phyloP scores from a whole-genome alignment of 1,140 invertebrate species.

The Drosophila nasuta region DNA sequence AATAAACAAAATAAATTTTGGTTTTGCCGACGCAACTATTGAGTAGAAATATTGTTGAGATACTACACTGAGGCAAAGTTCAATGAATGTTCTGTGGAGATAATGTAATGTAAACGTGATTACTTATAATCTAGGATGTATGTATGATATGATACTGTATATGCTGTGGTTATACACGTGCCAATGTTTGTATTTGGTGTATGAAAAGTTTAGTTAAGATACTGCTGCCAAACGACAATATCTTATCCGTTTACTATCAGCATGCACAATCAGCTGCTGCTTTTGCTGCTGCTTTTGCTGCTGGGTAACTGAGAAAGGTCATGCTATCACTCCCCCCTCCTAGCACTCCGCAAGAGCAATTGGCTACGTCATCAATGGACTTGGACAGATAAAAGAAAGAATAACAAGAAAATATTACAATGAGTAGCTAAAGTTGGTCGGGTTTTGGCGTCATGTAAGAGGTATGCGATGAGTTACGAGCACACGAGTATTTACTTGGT shows the following conservation, averaged over 20 bases:
- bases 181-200: conserved; percentile 54
- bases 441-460: conserved; percentile 13
- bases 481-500: conserved; percentile 50
- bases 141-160: conserved; percentile 42
- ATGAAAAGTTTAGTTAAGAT: conserved; percentile 70
- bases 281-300: conserved; percentile 40
- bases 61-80: conserved; percentile 48
- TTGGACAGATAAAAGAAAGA: conserved; percentile 34
- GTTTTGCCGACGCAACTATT: conserved; percentile 1
- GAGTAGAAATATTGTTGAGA: conserved; percentile 4
- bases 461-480: conserved; percentile 33
- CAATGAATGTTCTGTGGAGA: conserved; percentile 63
- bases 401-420: conserved; percentile 49
- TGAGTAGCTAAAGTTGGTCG: conserved; percentile 34
- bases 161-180: conserved; percentile 59
- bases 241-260: conserved; percentile 78
- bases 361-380: conserved; percentile 66
- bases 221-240: conserved; percentile 75
- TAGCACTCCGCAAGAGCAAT: background rate
- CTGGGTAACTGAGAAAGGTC: conserved; percentile 58
- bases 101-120: conserved; percentile 69
- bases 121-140: conserved; percentile 55
- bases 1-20: conserved; percentile 1
- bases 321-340: conserved; percentile 27
- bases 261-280: conserved; percentile 73